Base-by-base conservation (phyloP, 1,140 invertebrate species). In the Bicyclus anynana region DNA sequence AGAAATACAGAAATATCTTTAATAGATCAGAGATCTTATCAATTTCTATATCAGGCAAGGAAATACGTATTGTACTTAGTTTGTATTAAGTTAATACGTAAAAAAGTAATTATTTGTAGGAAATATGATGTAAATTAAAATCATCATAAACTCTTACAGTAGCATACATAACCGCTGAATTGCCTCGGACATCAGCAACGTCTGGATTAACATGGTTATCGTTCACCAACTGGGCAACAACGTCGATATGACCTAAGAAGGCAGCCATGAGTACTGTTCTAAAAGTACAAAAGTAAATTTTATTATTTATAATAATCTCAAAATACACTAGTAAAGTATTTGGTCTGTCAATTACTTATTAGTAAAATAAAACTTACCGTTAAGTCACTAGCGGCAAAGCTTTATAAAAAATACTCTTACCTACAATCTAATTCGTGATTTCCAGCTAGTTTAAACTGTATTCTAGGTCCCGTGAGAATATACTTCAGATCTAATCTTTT, bases 141-240 rank as follows among this genome's bases (percentile, higher is more conserved):
- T 50, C 50, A 5, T 21, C 26, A 50, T 26, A 48, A 46, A 7
- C 20, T 75, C 77, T 77, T 53, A 88, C 78, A n/a, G 79, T 62
- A 13, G 90, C 90, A 57, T 87, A 90, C 71, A 90, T 89, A 14
- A 91, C 6, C 16, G 84, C 80, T 20, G 79, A 78, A 66, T 91
- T 91, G 13, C 90, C 90, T 64, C 74, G 74, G 9, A 67, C 50
- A 65, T 91, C 90, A 5, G 77, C 56, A 5, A 91, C 14, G 63
- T 90, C 76, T 1, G 88, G 81, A 70, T 89, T 59, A n/a, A 91
- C 56, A 52, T 87, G 68, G 14, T 65, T 48, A 12, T 77, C 69
- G 53, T 75, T 84, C n/a, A 90, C 59, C 9, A 89, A 72, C 56
- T 81, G 58, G 0, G 77, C 68, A 12, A 89, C 78, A 44, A 74